Evolutionary conservation across 2,797 vertebrate genomes (phyloP), one percentile per base, ranked within the genome.

Genomic region (Hypotaenidia philippensis): DNA sequence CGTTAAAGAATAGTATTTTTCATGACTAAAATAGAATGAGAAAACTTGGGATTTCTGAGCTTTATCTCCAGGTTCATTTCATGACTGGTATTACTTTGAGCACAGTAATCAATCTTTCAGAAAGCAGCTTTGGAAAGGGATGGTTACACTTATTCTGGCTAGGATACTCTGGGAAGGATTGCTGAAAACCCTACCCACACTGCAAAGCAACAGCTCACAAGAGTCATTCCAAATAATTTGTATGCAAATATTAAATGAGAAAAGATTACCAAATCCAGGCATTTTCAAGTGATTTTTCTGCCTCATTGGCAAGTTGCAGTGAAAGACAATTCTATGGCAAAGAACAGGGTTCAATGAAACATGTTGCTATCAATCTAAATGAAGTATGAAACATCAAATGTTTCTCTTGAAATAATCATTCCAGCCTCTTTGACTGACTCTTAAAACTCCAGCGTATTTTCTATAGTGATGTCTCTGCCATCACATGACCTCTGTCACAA

Each of bases 361-460:
- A 34, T 4, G 16, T 16, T 41, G 69, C 53, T 66, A 96, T 90
- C 90, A 84, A 85, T 92, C 90, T 70, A 94, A 94, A 88, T 61
- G 32, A 97, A 76, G 57, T n/a, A 83, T 90, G 66, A 91, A 96
- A 97, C 11, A 86, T 18, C 88, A 93, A 83, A 92, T 47, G 34
- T 89, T 92, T 76, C 83, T 89, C 75, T 95, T 88, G 55, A 52
- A 92, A 95, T 83, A 94, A 94, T 93, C 75, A 69, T 83, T 82
- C 85, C 88, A 96, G 69, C 63, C 92, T 95, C 63, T 71, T 93
- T 86, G 96, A 96, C 1, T 94, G 93, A 96, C 92, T 94, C 64
- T 38, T 34, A 9, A 21, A 96, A 94, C 94, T 57, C 55, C 9
- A 94, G 75, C 57, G 41, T 34, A 68, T 95, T 94, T 96, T 85